A percentile compares a stretch with the other conserved stretches of the same genome.
These are phyloP conservation scores for Lithophane semibrunnea DNA, from an alignment of 2,888 invertebrate genomes.

Conservation along the genomic window DNA sequence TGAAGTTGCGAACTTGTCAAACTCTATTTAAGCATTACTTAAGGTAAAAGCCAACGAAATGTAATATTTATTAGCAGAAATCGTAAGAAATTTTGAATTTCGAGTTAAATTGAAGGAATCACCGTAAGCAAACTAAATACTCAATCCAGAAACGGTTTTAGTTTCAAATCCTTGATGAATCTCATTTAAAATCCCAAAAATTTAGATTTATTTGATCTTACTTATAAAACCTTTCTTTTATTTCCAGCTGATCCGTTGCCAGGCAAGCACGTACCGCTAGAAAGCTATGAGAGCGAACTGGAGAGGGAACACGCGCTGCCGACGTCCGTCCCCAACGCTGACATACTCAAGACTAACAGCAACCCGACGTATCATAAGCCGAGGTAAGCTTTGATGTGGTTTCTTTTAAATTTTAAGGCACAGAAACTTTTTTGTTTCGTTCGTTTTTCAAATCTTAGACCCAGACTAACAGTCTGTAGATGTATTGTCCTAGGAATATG, in stretches of 20 bases:
- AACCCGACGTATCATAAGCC: constrained; percentile 94
- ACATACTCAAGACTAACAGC: constrained; percentile 94
- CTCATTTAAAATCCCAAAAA: neutral
- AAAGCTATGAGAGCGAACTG: constrained; percentile 92
- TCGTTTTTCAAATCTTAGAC: too few species aligned
- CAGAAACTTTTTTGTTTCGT: fast-evolving
- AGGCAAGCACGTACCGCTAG: constrained; percentile 89
- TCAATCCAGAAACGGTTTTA: neutral
- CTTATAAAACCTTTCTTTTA: constrained; percentile 57
- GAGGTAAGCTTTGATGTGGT: constrained; percentile 80
- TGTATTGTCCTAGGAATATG: neutral
- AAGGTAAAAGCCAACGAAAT: neutral
- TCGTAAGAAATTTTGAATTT: neutral
- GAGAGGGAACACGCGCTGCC: constrained; percentile 94
- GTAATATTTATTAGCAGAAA: neutral
- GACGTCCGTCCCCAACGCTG: constrained; percentile 94
- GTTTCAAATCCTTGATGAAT: neutral
- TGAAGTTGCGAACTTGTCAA: neutral
- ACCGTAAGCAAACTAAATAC: neutral
- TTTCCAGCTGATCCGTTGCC: constrained; percentile 89
- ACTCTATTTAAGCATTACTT: neutral
- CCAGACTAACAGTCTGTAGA: neutral
- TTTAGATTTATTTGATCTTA: constrained; percentile 7
- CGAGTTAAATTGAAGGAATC: neutral
- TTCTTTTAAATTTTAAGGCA: neutral